A percentile compares a stretch with the other conserved stretches of the same genome.
Conservation (phyloP, 1,140 invertebrate species). For the Drosophila fuyamai region DNA sequence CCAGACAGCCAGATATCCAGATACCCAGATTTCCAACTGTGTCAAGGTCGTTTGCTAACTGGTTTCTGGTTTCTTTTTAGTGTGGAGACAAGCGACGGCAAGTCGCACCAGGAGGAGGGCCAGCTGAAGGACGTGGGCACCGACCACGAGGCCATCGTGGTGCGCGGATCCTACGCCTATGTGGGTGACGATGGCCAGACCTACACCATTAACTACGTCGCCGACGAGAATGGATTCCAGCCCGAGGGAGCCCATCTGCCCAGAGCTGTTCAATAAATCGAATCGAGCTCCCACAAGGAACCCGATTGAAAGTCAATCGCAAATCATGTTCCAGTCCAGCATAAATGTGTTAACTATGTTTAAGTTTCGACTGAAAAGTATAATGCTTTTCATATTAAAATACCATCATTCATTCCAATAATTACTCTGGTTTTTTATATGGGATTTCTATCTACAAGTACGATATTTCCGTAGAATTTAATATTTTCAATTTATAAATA, state of each 20-base stretch:
- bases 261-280: constrained; percentile 57
- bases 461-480: too few relatives aligned
- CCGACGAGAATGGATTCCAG: constrained; percentile 92
- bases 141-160: constrained; percentile 84
- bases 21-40: constrained; percentile 27
- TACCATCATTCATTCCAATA: constrained; percentile 13
- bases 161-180: constrained; percentile 87
- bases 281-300: not conserved
- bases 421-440: not conserved
- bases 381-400: constrained; percentile 17
- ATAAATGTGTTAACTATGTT: constrained; percentile 70
- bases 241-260: constrained; percentile 87
- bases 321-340: constrained; percentile 26
- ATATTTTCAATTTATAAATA: too few relatives aligned
- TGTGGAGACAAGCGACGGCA: constrained; percentile 90
- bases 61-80: constrained; percentile 72
- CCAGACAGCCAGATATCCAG: not conserved
- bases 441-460: too few relatives aligned
- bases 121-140: constrained; percentile 86
- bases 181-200: constrained; percentile 88
- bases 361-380: constrained; percentile 49
- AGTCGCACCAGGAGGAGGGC: constrained; percentile 87
- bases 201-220: constrained; percentile 89
- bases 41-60: constrained; percentile 60
- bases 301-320: constrained; percentile 8